phyloP scores from a whole-genome alignment of 2,888 invertebrate species.

The Drosophila lacicola region DNA sequence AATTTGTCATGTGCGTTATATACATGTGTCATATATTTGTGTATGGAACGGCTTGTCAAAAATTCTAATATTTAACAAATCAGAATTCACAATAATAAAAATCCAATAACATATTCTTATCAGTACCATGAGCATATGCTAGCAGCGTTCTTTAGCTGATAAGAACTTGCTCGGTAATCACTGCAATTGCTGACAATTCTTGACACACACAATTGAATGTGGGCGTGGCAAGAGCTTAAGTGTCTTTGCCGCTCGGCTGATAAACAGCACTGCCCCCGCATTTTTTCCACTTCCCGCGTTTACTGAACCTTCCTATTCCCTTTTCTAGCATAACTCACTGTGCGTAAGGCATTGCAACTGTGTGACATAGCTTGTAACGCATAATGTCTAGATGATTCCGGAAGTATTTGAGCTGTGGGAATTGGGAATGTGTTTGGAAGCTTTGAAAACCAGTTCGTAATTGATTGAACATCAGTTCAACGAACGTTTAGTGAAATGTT shows the following conservation, averaged over 20 bases:
- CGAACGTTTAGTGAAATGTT: not conserved
- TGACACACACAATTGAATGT: constrained; percentile 27
- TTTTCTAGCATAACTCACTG: not conserved
- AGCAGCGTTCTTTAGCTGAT: constrained; percentile 14
- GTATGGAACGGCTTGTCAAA: not conserved
- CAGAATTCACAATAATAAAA: not conserved
- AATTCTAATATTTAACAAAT: not conserved
- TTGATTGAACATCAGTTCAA: constrained; percentile 8
- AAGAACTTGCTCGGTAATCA: constrained; percentile 11
- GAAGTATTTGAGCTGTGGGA: not conserved
- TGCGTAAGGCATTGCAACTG: constrained; percentile 2
- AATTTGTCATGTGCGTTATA: constrained; percentile 15
- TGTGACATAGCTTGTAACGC: constrained; percentile 1
- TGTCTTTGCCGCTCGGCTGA: constrained; percentile 10
- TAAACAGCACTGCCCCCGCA: constrained; percentile 30
- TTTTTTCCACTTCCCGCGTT: constrained; percentile 3
- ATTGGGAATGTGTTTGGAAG: not conserved
- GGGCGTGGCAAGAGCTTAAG: constrained; percentile 18
- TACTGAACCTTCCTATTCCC: constrained; percentile 10
- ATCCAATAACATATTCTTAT: constrained; percentile 20
- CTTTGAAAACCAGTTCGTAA: constrained; percentile 10
- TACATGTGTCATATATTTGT: not conserved
- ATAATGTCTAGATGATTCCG: not conserved
- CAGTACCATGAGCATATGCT: constrained; percentile 2
- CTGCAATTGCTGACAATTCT: constrained; percentile 1